Base-by-base conservation (phyloP, 2,797 vertebrate genomes). In the Rhynchonycteris naso region DNA sequence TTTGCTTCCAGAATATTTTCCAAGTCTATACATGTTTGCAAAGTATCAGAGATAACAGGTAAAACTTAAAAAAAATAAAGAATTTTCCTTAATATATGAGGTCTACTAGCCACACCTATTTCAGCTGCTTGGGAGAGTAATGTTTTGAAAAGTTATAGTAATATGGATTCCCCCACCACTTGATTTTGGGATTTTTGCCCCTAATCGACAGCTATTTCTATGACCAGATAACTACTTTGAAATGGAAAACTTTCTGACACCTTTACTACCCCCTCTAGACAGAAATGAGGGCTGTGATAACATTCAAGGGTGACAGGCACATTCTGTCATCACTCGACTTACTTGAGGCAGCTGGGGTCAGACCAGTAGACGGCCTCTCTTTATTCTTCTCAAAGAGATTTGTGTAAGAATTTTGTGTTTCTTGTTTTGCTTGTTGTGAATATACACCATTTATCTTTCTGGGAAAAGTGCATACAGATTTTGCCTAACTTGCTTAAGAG, bases 311-410 rank as follows among this genome's bases (percentile, higher is more conserved):
- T 47, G 50, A 61, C 15, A 15, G 30, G 52, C 15, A 16, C 4
- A 1, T 47, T 61, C 26, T 7, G 0, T 72, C 7, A 2, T 16
- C 33, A 66, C 8, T 50, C 16, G 21, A 33, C 52, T 26, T 47
- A 33, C 24, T 13, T 5, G 26, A 61, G 22, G 56, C 8, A 19
- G 4, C 4, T 0, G 7, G 10, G 11, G 4, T 19, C 0, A 2
- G 24, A 21, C 9, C 28, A 9, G 0, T 8, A 24, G n/a, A 10
- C 1, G 3, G 24, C 16, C n/a, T 86, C 66, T 85, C 52, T 47
- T 80, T 26, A 52, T 58, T 90, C 38, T n/a, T 33, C 56, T 69
- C 61, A 1, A 30, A 65, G 9, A 61, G 38, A 69, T 13, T 33
- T 86, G 65, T 18, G 0, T 50, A n/a, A 35, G 69, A 85, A 75